These are phyloP conservation scores for Sarcophaga variegata DNA, from an alignment of 2,888 invertebrate species.

Conservation along the genomic window DNA sequence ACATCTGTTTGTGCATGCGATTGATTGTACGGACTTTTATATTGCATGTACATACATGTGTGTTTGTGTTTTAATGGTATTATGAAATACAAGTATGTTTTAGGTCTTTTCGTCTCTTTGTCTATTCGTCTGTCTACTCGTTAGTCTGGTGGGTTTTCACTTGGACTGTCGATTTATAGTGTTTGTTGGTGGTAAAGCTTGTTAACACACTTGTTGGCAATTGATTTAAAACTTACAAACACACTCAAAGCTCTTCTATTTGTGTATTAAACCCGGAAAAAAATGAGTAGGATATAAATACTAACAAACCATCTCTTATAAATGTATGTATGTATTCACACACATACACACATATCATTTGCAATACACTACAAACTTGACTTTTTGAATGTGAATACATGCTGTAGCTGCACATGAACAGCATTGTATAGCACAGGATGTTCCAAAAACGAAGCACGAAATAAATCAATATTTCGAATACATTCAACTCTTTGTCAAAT, in stretches of 20 bases:
- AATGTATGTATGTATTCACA: constrained; percentile 5
- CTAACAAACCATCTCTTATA: neutral
- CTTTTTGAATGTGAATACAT: neutral
- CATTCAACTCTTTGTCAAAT: neutral
- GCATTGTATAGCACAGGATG: neutral
- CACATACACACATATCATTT: neutral
- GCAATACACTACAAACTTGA: neutral
- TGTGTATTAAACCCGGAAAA: constrained; percentile 23
- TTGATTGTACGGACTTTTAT: too few species aligned
- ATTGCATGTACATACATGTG: too few species aligned
- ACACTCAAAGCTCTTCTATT: constrained; percentile 33
- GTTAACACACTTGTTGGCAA: constrained; percentile 66
- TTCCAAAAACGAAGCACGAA: neutral
- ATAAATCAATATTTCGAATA: neutral
- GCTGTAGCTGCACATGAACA: neutral
- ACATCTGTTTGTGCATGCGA: constrained; percentile 18
- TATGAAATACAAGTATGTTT: constrained; percentile 21
- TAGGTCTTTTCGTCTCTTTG: constrained; percentile 21
- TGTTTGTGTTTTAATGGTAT: constrained; percentile 7
- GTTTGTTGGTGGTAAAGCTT: constrained; percentile 60
- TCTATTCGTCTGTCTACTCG: constrained; percentile 6
- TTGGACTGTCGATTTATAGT: constrained; percentile 29
- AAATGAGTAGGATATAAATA: constrained; percentile 34
- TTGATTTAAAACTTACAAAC: constrained; percentile 56
- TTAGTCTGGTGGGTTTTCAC: constrained; percentile 19